Evolutionary conservation across 2,113 vertebrate genomes (phyloP), one percentile per base, ranked within the genome.

Genomic region (Himantopus leucocephalus): DNA sequence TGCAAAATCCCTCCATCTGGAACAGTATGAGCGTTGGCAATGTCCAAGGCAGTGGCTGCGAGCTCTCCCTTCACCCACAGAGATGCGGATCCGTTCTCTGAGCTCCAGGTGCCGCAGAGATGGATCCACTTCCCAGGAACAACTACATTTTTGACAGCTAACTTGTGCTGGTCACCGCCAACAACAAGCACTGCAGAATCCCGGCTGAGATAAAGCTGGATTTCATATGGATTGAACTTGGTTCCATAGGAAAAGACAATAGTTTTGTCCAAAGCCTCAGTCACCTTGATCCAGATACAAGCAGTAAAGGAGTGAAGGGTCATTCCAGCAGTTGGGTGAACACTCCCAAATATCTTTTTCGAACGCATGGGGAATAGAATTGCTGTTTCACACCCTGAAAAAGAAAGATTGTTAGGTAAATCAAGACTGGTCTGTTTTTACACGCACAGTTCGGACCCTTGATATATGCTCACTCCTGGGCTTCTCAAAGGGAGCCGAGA

Each of bases 291-390:
- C 99, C 99, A 99, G 90, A 99, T 90, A 88, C 99, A 99, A 75
- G 98, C 96, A 5, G 99, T 99, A 56, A 99, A 99, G 84, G 99
- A 97, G 39, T 64, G 87, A 35, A 99, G 95, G 39, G 85, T 85
- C 97, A 99, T 98, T 1, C 96, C 97, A 20, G 77, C 93, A 3
- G 97, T 96, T 0, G 99, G 98, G 34, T 98, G 97, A 53, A 99
- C 98, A 0, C 99, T 98, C 56, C 98, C 98, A 84, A 98, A 99
- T 87, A 99, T 99, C 94, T 98, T 99, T 66, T 98, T 98, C 4
- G 99, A 99, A 37, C 99, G 99, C 99, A 99, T 99, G 27, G 99
- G 99, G 96, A 99, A 99, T 84, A 99, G 98, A 52, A 99, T 97
- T 1, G 98, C 99, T 29, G 98, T 98, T 90, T 99, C 99, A 88